Base-by-base conservation (phyloP, 2,113 vertebrate species). In the Cercocebus atys region DNA sequence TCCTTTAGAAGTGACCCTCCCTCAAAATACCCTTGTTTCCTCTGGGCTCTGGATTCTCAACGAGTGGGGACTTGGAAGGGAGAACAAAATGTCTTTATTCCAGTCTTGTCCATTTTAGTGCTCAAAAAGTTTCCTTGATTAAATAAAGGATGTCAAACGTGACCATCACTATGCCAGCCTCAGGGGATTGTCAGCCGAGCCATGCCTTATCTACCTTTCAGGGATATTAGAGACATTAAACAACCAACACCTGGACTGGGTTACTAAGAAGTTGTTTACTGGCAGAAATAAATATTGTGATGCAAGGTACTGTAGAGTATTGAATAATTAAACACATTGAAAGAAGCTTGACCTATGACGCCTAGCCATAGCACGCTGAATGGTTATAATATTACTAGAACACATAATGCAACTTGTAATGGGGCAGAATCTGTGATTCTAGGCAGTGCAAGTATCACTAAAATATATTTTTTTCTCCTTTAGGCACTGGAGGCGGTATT, bases 221-320 rank as follows among this genome's bases (percentile, higher is more conserved):
- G 76, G 79, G 57, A 6, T 4, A 30, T n/a, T 11, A 20, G 61
- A 27, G 57, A 17, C 0, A 0, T 47, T 18, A 30, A 70, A 20
- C 25, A 4, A 8, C 0, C 27, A 27, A 40, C 10, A 0, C 50
- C 3, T 40, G 40, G 25, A 11, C 20, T 2, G 3, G 47, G 68
- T 61, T 22, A 23, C 78, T 55, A 47, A 55, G 50, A 4, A 59
- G 30, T 50, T 66, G n/a, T 52, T 57, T 57, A 66, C 3, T 50
- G 68, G 61, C 6, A 25, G 32, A 83, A 55, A 0, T 55, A 50
- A 90, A 20, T 11, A 11, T 50, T 32, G 23, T 30, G n/a, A 8
- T 50, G 18, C 43, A n/a, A 43, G 47, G 32, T 35, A 8, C 27
- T 16, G 7, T 13, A 18, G 25, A 50, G 32, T 20, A 13, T 0